A percentile compares a stretch with the other conserved stretches of the same genome.
phyloP scores from a whole-genome alignment of 1,140 invertebrate species.

The Orius laevigatus region DNA sequence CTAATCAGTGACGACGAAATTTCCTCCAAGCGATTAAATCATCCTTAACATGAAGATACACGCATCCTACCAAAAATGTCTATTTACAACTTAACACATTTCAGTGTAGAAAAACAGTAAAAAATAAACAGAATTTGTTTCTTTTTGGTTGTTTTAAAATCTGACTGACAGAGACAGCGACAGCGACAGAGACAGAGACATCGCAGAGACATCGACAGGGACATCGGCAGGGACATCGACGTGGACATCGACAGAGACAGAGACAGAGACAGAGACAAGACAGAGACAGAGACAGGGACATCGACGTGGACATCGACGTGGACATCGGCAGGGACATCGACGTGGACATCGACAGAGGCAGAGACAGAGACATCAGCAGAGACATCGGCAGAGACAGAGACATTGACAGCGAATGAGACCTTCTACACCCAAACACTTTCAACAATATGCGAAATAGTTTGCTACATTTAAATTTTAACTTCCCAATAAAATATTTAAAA shows the following conservation, averaged over 20 bases:
- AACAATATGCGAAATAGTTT: too few species aligned
- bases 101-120: neutral
- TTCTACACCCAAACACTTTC: too few species aligned
- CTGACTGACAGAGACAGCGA: neutral
- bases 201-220: neutral
- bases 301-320: too few species aligned
- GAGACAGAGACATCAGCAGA: neutral
- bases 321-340: too few species aligned
- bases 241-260: slow-evolving; percentile 24
- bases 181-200: slow-evolving; percentile 1
- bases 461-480: too few species aligned
- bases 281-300: slow-evolving; percentile 1
- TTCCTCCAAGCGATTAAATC: neutral
- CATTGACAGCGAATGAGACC: slow-evolving; percentile 1
- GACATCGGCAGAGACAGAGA: slow-evolving; percentile 1
- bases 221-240: too few species aligned
- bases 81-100: too few species aligned
- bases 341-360: neutral
- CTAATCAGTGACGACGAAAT: neutral
- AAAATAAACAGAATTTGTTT: neutral
- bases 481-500: too few species aligned
- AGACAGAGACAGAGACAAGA: slow-evolving; percentile 11
- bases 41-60: neutral
- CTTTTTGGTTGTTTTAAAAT: neutral
- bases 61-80: too few species aligned